These are phyloP conservation scores for Lycophotia porphyrea DNA, from an alignment of 2,888 invertebrate genomes.

Conservation along the genomic window DNA sequence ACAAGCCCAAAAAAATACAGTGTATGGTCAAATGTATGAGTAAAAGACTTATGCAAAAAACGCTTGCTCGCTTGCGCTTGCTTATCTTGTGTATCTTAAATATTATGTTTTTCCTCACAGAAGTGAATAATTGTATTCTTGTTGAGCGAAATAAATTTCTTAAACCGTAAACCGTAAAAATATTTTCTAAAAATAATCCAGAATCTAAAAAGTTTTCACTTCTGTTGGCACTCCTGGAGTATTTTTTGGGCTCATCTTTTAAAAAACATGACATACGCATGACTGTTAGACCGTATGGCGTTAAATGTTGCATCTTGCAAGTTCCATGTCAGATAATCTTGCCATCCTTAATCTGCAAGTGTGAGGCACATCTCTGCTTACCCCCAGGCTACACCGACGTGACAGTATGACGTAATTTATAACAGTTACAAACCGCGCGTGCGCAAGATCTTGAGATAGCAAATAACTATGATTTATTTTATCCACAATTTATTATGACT, in stretches of 20 bases:
- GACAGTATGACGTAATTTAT: slow-evolving; percentile 57
- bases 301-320: not conserved
- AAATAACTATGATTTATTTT: slow-evolving; percentile 67
- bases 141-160: too few relatives aligned
- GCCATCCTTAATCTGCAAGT: not conserved
- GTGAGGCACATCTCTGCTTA: slow-evolving; percentile 33
- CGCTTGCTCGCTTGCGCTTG: too few relatives aligned
- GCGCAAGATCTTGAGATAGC: slow-evolving; percentile 65
- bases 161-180: too few relatives aligned
- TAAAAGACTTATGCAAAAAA: too few relatives aligned
- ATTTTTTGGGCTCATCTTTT: not conserved
- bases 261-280: not conserved
- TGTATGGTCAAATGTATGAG: too few relatives aligned
- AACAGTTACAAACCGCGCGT: slow-evolving; percentile 60
- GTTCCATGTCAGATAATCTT: slow-evolving; percentile 23
- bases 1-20: too few relatives aligned
- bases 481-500: slow-evolving; percentile 66
- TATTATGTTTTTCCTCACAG: too few relatives aligned
- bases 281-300: not conserved
- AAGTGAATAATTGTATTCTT: too few relatives aligned
- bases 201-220: too few relatives aligned
- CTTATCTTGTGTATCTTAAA: too few relatives aligned
- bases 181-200: too few relatives aligned
- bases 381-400: not conserved
- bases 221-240: too few relatives aligned